These are phyloP conservation scores for Germaria angustata DNA, from an alignment of 2,888 invertebrate genomes.

Conservation along the genomic window DNA sequence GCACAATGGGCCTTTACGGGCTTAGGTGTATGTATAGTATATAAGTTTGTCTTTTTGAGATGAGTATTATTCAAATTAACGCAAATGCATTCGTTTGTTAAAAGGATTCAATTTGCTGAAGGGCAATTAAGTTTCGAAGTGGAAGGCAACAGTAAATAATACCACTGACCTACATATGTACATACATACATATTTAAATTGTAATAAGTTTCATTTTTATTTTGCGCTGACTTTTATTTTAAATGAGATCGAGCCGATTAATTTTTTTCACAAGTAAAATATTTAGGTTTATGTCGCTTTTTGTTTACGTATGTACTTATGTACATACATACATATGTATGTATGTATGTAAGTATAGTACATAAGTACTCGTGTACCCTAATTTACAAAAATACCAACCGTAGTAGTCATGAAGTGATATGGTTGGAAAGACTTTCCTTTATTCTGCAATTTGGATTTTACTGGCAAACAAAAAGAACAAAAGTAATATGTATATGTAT, in stretches of 20 bases:
- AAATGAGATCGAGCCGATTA: background rate
- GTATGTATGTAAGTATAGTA: no score
- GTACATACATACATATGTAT: no score
- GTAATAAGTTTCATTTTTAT: background rate
- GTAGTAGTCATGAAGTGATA: slow-evolving; percentile 23
- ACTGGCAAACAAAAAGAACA: background rate
- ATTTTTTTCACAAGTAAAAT: background rate
- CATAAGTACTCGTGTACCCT: no score
- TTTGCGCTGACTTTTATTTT: background rate
- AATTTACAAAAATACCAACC: slow-evolving; percentile 16
- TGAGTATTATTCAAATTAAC: no score
- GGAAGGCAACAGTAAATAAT: background rate
- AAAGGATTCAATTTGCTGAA: background rate
- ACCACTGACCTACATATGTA: no score
- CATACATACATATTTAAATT: background rate
- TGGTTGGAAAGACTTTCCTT: slow-evolving; percentile 13
- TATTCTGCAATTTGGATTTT: background rate
- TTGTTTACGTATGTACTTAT: background rate
- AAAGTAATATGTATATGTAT: no score
- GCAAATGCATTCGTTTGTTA: no score
- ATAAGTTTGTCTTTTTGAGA: no score
- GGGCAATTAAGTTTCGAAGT: no score
- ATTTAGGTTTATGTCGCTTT: slow-evolving; percentile 14
- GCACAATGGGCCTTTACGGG: no score
- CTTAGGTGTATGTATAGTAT: no score